phyloP scores from a whole-genome alignment of 2,797 vertebrate genomes.

The Poliocrania exsul region DNA sequence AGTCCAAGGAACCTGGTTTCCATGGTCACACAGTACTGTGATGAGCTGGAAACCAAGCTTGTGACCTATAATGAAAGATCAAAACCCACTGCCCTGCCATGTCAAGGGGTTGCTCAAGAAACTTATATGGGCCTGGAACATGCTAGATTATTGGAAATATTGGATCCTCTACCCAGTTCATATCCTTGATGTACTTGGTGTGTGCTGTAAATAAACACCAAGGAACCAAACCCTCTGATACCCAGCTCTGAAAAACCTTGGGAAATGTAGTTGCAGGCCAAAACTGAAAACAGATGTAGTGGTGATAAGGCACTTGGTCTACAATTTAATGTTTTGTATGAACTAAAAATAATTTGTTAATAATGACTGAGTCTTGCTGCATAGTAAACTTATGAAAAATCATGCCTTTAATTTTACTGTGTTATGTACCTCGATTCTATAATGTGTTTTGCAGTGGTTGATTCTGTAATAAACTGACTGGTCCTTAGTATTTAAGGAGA shows the following conservation, averaged over 20 bases:
- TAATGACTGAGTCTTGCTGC: not conserved
- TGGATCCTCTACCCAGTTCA: not conserved
- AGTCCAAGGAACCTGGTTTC: not conserved
- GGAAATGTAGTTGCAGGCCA: not conserved
- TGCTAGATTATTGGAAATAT: not conserved
- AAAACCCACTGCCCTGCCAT: not conserved
- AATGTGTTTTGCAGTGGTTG: not conserved
- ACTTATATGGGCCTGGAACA: not conserved
- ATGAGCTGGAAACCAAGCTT: not conserved
- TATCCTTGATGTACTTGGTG: accelerated
- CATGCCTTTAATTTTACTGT: not conserved
- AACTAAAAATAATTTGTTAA: not conserved
- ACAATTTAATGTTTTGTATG: not conserved
- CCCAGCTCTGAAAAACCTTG: not conserved
- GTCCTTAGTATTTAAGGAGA: not conserved
- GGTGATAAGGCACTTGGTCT: not conserved
- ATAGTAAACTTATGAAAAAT: not conserved
- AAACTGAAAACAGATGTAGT: not conserved
- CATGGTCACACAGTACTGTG: not conserved
- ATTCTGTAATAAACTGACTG: not conserved
- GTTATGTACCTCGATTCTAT: not conserved
- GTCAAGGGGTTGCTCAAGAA: not conserved
- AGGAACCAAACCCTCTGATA: not conserved
- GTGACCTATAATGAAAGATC: not conserved
- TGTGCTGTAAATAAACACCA: not conserved